Conservation (phyloP, 2,113 vertebrate species). For the Choloepus hoffmanni region DNA sequence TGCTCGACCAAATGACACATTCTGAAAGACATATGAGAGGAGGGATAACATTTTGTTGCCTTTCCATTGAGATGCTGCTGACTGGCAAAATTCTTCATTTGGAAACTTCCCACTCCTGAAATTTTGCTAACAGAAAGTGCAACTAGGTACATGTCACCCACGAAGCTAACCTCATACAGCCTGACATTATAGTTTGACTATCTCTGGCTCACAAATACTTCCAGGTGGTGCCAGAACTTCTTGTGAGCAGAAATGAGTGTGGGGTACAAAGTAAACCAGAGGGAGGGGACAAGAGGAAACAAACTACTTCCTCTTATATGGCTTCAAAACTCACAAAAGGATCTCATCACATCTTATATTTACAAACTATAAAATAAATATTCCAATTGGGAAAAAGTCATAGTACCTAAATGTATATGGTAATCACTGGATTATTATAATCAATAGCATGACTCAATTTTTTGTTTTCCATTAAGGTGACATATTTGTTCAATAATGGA, state of each 20-base stretch:
- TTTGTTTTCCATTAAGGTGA: conserved; percentile 86
- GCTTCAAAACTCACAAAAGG: neutral
- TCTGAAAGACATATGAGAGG: too few species aligned
- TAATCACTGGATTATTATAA: neutral
- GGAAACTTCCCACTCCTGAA: too few species aligned
- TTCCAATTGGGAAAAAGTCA: neutral
- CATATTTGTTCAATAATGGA: conserved; percentile 92
- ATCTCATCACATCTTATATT: neutral
- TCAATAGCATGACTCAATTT: neutral
- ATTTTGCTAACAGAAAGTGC: too few species aligned
- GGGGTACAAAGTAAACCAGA: neutral
- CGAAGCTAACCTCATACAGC: too few species aligned
- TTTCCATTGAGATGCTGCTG: too few species aligned
- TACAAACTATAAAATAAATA: neutral
- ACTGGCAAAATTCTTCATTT: too few species aligned
- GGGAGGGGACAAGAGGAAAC: neutral
- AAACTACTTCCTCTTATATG: neutral
- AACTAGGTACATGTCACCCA: too few species aligned
- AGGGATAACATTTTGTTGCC: too few species aligned
- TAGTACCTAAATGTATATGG: neutral
- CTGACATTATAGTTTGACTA: neutral
- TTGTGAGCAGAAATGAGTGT: neutral
- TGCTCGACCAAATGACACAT: too few species aligned
- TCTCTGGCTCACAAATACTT: neutral
- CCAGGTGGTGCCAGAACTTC: neutral